Base-by-base conservation (phyloP, 2,888 invertebrate species). In the Oconnorella tubifera region DNA sequence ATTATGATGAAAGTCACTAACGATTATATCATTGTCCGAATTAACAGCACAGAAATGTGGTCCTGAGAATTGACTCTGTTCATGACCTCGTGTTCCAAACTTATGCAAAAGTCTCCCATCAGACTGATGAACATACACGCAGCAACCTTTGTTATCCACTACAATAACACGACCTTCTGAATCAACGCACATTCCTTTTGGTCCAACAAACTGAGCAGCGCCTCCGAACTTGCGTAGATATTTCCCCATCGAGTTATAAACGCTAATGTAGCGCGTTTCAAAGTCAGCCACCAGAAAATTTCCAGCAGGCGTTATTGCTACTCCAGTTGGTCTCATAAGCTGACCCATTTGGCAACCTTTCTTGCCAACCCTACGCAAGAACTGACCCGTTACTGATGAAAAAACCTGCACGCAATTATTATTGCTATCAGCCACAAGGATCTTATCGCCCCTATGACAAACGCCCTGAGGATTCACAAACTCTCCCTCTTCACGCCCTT, bases 1-100 rank as follows among this genome's bases (percentile, higher is more conserved):
- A 74, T 85, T 85, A 73, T 85, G 84, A 75, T 85, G 85, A 74
- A 85, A 85, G 74, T 85, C 85, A 2, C 85, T 83, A 10, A 85
- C 80, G 48, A 84, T 79, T 63, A 85, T 83, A 68, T 83, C 83
- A 68, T 83, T 83, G 66, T 78, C 79, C 53, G 79, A 78, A 71
- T 82, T 84, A 40, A 85, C 80, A 6, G 84, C 84, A n/a, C 83
- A 83, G 73, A 83, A 85, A 73, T 85, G 85, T 10, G 85, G 85
- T 19, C 85, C 85, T n/a, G 85, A 84, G 71, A 85, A 83, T 33
- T 67, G 66, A n/a, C 81, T 78, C 32, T 81, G 80, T 31, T 80
- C 81, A 66, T 82, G 83, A 2, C 84, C 84, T 19, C 84, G 70
- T 73, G 78, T 83, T 75, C 79, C 83, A 78, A 77, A 82, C 72